phyloP scores from a whole-genome alignment of 1,140 invertebrate genomes.

The Apis cerana region DNA sequence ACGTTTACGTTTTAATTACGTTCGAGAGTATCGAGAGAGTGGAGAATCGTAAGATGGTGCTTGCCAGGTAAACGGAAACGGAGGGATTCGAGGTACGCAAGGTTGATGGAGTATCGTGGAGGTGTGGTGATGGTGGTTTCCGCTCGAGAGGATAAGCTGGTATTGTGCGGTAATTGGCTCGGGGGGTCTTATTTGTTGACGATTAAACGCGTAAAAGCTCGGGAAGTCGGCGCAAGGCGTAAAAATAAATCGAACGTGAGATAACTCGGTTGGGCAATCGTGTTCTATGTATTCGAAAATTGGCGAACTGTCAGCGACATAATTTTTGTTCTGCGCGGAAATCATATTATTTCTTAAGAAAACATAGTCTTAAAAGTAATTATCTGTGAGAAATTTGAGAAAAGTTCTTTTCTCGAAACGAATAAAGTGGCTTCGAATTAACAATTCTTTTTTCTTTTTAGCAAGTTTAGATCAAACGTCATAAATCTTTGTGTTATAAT shows the following conservation, averaged over 20 bases:
- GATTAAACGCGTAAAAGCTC: neutral
- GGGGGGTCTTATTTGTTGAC: neutral
- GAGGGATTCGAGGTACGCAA: neutral
- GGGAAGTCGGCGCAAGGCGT: neutral
- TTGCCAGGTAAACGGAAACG: neutral
- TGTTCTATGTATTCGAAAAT: constrained; percentile 46
- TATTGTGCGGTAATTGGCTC: constrained; percentile 8
- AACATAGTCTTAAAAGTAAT: no score
- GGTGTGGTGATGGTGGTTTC: neutral
- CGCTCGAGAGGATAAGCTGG: neutral
- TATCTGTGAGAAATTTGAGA: neutral
- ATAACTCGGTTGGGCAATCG: constrained; percentile 51
- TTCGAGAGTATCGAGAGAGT: neutral
- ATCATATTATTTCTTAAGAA: no score
- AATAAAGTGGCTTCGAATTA: no score
- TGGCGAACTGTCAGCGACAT: constrained; percentile 60
- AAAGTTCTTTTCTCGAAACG: no score
- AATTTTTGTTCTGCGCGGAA: constrained; percentile 47
- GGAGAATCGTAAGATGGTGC: neutral
- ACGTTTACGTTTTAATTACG: neutral
- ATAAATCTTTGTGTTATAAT: neutral
- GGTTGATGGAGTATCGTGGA: no score
- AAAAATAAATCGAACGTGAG: constrained; percentile 57
- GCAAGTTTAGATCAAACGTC: no score
- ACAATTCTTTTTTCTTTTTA: no score